Conservation (phyloP, 2,888 invertebrate species). For the Yponomeuta plumbellus region DNA sequence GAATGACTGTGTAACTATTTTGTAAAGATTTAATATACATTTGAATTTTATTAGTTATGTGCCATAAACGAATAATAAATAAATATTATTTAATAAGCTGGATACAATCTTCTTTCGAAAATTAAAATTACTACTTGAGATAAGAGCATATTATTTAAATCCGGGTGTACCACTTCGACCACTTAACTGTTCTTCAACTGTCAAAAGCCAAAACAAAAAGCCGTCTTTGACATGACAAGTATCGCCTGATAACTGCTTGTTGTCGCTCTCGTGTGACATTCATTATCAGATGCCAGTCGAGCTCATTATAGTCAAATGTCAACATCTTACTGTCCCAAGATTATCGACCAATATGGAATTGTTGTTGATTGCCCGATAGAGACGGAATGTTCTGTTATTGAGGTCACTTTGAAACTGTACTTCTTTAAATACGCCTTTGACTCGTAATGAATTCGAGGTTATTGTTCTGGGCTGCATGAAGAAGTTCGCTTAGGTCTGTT, state of each 20-base stretch:
- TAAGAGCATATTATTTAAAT: neutral
- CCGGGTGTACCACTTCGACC: neutral
- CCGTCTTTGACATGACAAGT: neutral
- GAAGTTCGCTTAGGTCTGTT: no score
- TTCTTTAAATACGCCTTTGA: neutral
- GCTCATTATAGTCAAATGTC: constrained; percentile 14
- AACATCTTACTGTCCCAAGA: constrained; percentile 3
- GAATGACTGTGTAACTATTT: no score
- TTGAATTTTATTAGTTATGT: no score
- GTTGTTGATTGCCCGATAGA: neutral
- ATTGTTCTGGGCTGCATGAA: neutral
- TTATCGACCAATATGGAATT: neutral
- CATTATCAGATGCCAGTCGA: neutral
- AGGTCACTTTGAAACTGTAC: neutral
- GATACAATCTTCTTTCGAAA: neutral
- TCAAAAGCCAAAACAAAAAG: neutral
- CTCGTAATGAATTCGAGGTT: neutral
- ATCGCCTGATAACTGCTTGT: neutral
- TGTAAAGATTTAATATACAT: no score
- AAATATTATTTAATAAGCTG: no score
- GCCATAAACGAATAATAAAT: no score
- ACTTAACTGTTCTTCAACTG: neutral
- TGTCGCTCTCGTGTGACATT: constrained; percentile 7
- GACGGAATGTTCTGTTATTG: neutral
- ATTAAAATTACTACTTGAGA: neutral